These are phyloP conservation scores for Malaclemys terrapin DNA, from an alignment of 2,113 vertebrate genomes.

Conservation along the genomic window DNA sequence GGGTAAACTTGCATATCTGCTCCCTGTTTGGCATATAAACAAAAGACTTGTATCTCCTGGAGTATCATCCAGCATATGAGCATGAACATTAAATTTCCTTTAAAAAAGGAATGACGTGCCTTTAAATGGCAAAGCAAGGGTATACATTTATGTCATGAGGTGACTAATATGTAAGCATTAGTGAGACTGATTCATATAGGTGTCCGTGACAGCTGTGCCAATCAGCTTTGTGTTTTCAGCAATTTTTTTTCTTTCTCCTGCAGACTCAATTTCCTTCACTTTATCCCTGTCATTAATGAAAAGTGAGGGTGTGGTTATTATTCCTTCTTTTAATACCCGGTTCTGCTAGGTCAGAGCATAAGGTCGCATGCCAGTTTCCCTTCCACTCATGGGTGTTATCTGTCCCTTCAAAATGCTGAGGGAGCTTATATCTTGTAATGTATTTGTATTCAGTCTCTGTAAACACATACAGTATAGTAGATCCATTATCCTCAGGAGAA, in stretches of 20 bases:
- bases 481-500: not conserved
- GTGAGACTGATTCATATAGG: rapidly evolving
- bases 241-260: not conserved
- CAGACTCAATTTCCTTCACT: not conserved
- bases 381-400: rapidly evolving
- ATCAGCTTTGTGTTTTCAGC: not conserved
- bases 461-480: not conserved
- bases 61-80: not conserved
- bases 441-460: not conserved
- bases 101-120: not conserved
- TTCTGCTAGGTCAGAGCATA: not conserved
- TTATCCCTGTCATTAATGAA: not conserved
- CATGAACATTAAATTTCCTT: rapidly evolving
- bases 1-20: rapidly evolving
- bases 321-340: not conserved
- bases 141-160: not conserved
- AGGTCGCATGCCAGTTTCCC: not conserved
- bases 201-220: rapidly evolving
- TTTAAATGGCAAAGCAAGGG: not conserved
- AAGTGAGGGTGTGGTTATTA: not conserved
- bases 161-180: not conserved
- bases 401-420: not conserved
- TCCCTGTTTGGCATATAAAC: not conserved
- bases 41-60: rapidly evolving
- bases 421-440: not conserved